Evolutionary conservation across 2,113 vertebrate genomes (phyloP).

Genomic region (Aix galericulata): DNA sequence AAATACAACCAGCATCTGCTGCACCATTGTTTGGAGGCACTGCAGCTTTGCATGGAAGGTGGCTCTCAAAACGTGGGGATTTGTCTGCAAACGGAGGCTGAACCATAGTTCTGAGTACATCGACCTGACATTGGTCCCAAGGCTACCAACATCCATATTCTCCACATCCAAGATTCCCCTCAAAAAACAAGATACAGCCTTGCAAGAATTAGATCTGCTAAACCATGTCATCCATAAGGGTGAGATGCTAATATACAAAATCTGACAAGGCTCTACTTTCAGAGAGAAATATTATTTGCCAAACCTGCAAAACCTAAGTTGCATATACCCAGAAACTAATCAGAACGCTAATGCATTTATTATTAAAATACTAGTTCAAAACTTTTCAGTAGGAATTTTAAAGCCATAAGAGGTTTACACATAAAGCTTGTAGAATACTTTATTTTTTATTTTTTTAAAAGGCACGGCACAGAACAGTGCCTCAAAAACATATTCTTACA

Average conservation of each 20-base stretch:
- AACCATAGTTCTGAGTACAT: neutral
- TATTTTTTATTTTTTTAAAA: neutral
- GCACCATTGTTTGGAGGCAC: conserved; percentile 47
- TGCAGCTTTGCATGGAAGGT: conserved; percentile 5
- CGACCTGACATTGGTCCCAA: neutral
- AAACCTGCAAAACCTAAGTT: neutral
- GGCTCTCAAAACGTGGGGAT: neutral
- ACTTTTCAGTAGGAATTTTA: neutral
- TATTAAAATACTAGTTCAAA: neutral
- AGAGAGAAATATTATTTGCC: neutral
- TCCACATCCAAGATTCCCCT: neutral
- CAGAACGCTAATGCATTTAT: neutral
- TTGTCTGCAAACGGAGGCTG: neutral
- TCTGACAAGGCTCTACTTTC: neutral
- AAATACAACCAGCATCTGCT: conserved; percentile 59
- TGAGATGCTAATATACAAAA: neutral
- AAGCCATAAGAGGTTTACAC: neutral
- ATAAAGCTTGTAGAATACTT: neutral
- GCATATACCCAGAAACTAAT: neutral
- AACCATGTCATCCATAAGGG: neutral
- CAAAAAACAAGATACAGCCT: neutral
- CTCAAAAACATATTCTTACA: neutral
- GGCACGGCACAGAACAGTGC: neutral
- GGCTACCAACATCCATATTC: neutral
- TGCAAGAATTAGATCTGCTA: neutral